Evolutionary conservation across 1,140 invertebrate species (phyloP).

Genomic region (Neuroterus valhalla): DNA sequence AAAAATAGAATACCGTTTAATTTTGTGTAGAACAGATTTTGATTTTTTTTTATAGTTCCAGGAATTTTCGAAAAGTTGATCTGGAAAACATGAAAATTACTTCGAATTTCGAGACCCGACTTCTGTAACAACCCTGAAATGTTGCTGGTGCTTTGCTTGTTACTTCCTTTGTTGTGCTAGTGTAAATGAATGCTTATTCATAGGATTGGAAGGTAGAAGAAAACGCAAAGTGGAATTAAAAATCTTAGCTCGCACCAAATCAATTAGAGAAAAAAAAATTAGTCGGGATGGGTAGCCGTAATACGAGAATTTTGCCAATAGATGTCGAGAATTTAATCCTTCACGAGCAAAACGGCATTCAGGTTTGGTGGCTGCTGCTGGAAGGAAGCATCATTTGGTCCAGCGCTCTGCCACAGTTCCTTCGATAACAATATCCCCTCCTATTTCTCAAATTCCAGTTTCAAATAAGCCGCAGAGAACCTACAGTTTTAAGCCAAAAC

Average conservation of each 20-base stretch:
- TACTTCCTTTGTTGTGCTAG: constrained; percentile 21
- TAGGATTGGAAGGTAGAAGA: constrained; percentile 21
- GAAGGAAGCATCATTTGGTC: constrained; percentile 66
- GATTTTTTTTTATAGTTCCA: too few species aligned
- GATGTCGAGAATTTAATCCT: constrained; percentile 73
- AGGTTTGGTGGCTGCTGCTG: constrained; percentile 58
- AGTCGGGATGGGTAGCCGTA: constrained; percentile 33
- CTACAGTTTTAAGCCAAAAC: constrained; percentile 73
- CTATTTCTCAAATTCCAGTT: constrained; percentile 64
- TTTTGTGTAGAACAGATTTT: too few species aligned
- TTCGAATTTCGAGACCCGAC: too few species aligned
- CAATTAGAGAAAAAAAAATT: constrained; percentile 38
- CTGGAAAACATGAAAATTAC: too few species aligned
- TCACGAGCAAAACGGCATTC: constrained; percentile 66
- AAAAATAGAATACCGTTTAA: too few species aligned
- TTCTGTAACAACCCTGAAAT: too few species aligned
- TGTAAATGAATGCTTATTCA: constrained; percentile 27
- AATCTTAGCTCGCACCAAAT: constrained; percentile 22
- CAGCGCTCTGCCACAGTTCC: constrained; percentile 69
- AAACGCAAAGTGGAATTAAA: constrained; percentile 11
- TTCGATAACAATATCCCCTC: constrained; percentile 58
- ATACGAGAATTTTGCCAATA: constrained; percentile 62
- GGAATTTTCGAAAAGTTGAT: too few species aligned
- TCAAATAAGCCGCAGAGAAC: constrained; percentile 68
- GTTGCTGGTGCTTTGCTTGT: constrained; percentile 25